Conservation (phyloP, 2,888 invertebrate genomes). For the Nephrotoma appendiculata region DNA sequence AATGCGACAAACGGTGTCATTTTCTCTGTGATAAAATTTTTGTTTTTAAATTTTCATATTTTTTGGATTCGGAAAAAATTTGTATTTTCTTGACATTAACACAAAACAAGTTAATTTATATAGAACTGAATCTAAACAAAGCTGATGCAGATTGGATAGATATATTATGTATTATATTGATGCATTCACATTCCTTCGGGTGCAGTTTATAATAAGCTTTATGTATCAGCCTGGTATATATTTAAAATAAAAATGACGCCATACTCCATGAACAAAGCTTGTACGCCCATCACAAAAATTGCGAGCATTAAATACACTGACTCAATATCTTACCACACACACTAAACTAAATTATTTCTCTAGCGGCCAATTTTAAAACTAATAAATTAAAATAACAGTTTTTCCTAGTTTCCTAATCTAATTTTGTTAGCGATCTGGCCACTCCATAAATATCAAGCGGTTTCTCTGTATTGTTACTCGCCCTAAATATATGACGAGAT, state of each 20-base stretch:
- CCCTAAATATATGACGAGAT: too few species aligned
- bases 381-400: too few species aligned
- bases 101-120: background rate
- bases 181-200: background rate
- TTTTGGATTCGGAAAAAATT: background rate
- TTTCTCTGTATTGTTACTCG: too few species aligned
- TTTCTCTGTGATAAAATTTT: constrained; percentile 49
- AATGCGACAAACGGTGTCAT: constrained; percentile 85
- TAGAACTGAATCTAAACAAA: background rate
- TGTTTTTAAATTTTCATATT: constrained; percentile 28
- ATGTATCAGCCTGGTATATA: background rate
- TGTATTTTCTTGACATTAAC: background rate
- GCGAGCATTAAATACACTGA: too few species aligned
- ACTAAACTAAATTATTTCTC: too few species aligned
- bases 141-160: background rate
- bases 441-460: too few species aligned
- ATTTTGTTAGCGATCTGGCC: too few species aligned
- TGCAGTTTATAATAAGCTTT: background rate
- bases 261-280: background rate
- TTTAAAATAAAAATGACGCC: background rate
- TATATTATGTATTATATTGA: background rate
- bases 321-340: too few species aligned
- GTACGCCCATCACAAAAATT: background rate
- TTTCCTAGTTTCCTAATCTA: too few species aligned
- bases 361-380: too few species aligned